Evolutionary conservation across 2,797 vertebrate genomes (phyloP), one percentile per base, ranked within the genome.

Genomic region (Sebastes flavidus): DNA sequence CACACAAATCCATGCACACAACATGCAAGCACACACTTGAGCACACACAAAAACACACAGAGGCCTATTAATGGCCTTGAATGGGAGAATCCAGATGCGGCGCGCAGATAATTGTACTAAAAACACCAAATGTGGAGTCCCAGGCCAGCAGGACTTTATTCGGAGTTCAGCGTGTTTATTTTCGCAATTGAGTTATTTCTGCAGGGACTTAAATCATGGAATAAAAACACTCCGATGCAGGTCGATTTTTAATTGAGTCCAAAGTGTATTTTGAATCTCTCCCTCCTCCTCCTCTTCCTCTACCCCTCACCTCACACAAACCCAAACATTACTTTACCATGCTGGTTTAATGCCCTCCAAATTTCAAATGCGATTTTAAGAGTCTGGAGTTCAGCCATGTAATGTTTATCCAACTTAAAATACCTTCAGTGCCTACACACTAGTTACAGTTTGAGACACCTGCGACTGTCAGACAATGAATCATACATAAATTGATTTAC

Each of bases 1-100:
- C 70, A 18, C 80, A 72, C 78, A 91, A 85, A 89, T 82, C 70
- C 62, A 85, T 54, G 75, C 65, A 18, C 80, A 20, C 80, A 73
- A 82, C 63, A 88, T 76, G 46, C 52, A 65, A 83, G 78, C 73
- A 59, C 68, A 80, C 38, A 71, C 63, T 69, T 46, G 66, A 68
- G 56, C 61, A 49, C 78, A 88, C 80, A 85, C 81, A 87, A 46
- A 30, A 72, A 83, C 74, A 88, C 90, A 91, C 74, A 90, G 80
- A 72, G 81, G 80, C 77, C 92, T 93, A 94, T 95, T 95, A 96
- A 94, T 95, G 91, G 84, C 83, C 88, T 92, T 88, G 84, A 95
- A 94, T 89, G 83, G 90, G 89, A 91, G 92, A 91, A 92, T 93
- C 94, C 93, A 95, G 94, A 95, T 95, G 93, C 88, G 63, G 87